Conservation (phyloP, 1,140 invertebrate species). For the Anastrepha obliqua region DNA sequence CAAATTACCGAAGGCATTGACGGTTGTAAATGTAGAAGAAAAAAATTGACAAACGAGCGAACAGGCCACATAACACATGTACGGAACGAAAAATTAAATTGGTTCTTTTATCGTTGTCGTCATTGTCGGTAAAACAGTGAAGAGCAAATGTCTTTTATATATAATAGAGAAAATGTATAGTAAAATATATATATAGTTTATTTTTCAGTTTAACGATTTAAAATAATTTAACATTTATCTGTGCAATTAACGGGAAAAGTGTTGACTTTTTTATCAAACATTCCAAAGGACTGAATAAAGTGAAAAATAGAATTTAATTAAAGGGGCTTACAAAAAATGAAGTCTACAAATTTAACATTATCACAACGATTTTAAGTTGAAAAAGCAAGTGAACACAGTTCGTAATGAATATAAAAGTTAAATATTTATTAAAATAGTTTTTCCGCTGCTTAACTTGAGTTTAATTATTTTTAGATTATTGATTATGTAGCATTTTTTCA, state of each 20-base stretch:
- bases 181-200: not conserved
- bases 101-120: slow-evolving; percentile 38
- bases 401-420: not conserved
- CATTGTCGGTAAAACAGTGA: slow-evolving; percentile 50
- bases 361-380: not conserved
- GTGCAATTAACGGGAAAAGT: not conserved
- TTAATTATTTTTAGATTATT: slow-evolving; percentile 53
- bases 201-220: too few relatives aligned
- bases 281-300: not conserved
- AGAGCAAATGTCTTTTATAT: not conserved
- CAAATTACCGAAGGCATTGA: not conserved
- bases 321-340: not conserved
- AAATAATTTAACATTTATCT: too few relatives aligned
- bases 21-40: not conserved
- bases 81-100: slow-evolving; percentile 43
- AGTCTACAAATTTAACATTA: slow-evolving; percentile 2
- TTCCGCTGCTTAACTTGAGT: slow-evolving; percentile 21
- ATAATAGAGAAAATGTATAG: not conserved
- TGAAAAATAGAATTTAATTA: not conserved
- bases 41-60: slow-evolving; percentile 25
- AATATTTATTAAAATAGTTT: not conserved
- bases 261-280: not conserved
- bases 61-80: slow-evolving; percentile 42
- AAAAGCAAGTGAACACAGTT: not conserved
- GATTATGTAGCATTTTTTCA: slow-evolving; percentile 50